A percentile compares a stretch with the other conserved stretches of the same genome.
These are phyloP conservation scores for Thryonomys swinderianus DNA, from an alignment of 2,113 vertebrate species.

Conservation along the genomic window DNA sequence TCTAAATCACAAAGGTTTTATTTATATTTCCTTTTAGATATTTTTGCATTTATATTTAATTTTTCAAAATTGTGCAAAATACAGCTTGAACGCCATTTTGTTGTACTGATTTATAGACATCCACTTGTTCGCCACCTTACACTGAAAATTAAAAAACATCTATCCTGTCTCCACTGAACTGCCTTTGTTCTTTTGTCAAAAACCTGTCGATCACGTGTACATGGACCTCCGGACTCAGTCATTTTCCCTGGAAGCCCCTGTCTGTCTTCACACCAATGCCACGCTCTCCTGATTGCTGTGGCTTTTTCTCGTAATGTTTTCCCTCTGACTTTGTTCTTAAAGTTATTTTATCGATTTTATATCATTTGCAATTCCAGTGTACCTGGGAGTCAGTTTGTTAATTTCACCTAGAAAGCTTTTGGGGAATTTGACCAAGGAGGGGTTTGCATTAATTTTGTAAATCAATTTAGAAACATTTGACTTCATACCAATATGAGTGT, in stretches of 20 bases:
- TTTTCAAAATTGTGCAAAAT: slow-evolving; percentile 14
- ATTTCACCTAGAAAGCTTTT: neutral
- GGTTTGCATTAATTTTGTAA: neutral
- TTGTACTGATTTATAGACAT: neutral
- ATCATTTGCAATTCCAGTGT: neutral
- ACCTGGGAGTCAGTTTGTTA: slow-evolving; percentile 33
- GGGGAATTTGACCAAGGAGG: neutral
- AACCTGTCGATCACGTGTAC: neutral
- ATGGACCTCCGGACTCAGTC: neutral
- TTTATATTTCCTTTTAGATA: slow-evolving; percentile 2
- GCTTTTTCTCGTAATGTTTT: neutral
- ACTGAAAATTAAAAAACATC: neutral
- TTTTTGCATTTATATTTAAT: slow-evolving; percentile 7
- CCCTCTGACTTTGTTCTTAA: neutral
- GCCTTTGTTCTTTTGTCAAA: neutral
- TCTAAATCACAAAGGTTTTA: neutral
- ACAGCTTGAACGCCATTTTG: neutral
- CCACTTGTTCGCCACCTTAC: neutral
- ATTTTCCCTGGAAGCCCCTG: neutral
- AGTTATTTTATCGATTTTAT: neutral
- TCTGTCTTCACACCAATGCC: neutral
- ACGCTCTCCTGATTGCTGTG: neutral
- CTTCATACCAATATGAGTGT: neutral
- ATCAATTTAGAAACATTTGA: neutral
- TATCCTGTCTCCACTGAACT: neutral